A percentile compares a stretch with the other conserved stretches of the same genome.
phyloP scores from a whole-genome alignment of 2,888 invertebrate species.

The Apamea epomidion region DNA sequence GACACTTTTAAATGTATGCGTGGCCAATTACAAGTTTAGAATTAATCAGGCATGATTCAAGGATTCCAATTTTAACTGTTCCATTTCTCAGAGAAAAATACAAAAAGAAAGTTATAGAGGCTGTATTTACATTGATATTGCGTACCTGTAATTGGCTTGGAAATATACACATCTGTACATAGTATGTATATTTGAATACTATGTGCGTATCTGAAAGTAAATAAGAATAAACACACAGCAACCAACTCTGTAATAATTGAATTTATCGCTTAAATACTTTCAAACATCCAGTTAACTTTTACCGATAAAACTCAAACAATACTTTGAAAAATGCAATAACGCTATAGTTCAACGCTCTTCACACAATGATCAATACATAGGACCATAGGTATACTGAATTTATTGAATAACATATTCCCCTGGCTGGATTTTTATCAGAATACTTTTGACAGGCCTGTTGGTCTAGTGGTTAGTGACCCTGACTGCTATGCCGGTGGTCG shows the following conservation, averaged over 20 bases:
- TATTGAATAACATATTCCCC: neutral
- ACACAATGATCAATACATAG: neutral
- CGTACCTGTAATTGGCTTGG: neutral
- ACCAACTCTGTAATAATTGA: neutral
- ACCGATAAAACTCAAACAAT: conserved; percentile 12
- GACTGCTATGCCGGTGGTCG: too few relatives aligned
- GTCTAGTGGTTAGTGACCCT: too few relatives aligned
- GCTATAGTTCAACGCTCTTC: conserved; percentile 8
- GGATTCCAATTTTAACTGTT: neutral
- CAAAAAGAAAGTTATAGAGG: neutral
- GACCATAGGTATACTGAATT: neutral
- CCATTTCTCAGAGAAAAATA: neutral
- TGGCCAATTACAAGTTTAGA: neutral
- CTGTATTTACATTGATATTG: neutral
- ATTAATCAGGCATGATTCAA: neutral
- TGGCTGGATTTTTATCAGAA: neutral
- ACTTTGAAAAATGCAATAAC: conserved; percentile 16
- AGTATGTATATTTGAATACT: neutral
- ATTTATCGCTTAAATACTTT: conserved; percentile 10
- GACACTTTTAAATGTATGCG: neutral
- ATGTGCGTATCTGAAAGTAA: neutral
- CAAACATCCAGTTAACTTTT: neutral
- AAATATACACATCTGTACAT: neutral
- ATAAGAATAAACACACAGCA: neutral
- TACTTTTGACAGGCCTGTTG: too few relatives aligned